These are phyloP conservation scores for Tetranychus truncatus DNA, from an alignment of 2,888 invertebrate genomes.

Conservation along the genomic window DNA sequence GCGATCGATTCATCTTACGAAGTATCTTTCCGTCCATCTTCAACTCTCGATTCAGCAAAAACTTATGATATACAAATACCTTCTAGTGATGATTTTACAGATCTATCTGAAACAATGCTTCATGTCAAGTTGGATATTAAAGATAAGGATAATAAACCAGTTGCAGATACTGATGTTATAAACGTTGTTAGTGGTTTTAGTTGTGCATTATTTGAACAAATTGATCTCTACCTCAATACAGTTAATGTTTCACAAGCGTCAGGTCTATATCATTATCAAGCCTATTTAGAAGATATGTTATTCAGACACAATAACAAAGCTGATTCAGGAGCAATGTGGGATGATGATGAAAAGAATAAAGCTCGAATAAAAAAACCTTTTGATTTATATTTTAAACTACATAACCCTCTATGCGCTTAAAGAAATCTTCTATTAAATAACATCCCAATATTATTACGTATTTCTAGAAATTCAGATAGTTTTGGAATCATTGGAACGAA, in stretches of 20 bases:
- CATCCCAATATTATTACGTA: background rate
- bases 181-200: background rate
- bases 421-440: background rate
- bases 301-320: background rate
- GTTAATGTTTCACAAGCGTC: background rate
- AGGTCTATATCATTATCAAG: background rate
- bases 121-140: background rate
- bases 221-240: background rate
- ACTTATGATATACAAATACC: background rate
- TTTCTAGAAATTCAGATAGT: background rate
- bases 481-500: background rate
- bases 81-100: background rate
- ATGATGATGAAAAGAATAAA: background rate
- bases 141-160: background rate
- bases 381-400: background rate
- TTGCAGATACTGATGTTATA: background rate
- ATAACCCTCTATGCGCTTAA: background rate
- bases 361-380: background rate
- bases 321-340: background rate
- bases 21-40: background rate
- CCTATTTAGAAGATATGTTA: background rate
- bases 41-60: background rate
- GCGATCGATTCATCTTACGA: background rate
- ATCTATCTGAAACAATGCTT: background rate
- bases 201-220: background rate